Percentiles rank a stretch among this genome's conserved stretches.
These are phyloP conservation scores for Cliona cf. orientalis DNA, from an alignment of 37 sponge, comb jelly and placozoan species.

Conservation along the genomic window DNA sequence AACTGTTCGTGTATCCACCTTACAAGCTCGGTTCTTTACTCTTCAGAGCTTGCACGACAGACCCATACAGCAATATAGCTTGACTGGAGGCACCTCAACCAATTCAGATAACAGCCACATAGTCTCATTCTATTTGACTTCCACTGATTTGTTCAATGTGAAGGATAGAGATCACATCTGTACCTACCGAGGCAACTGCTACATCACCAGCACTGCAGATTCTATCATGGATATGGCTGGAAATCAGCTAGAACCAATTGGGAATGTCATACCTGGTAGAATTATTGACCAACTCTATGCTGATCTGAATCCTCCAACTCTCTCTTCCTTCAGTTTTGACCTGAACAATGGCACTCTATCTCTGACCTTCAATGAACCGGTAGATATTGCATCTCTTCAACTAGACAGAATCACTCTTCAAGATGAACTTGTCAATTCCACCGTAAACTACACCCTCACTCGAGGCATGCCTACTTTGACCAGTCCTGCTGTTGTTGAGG, in stretches of 20 bases:
- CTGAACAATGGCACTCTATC: constrained; percentile 73
- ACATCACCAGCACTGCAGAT: constrained; percentile 41
- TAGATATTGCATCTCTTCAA: constrained; percentile 49
- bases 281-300: constrained; percentile 55
- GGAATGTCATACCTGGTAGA: constrained; percentile 68
- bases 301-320: constrained; percentile 69
- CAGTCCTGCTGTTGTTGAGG: constrained; percentile 22
- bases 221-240: constrained; percentile 71
- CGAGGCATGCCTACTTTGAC: constrained; percentile 24
- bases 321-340: constrained; percentile 52
- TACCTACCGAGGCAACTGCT: constrained; percentile 85
- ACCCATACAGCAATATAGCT: constrained; percentile 48
- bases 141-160: constrained; percentile 61
- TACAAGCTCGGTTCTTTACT: constrained; percentile 55
- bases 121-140: constrained; percentile 43
- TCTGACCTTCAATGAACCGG: constrained; percentile 84
- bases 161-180: constrained; percentile 69
- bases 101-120: constrained; percentile 35
- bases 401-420: constrained; percentile 64
- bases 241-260: constrained; percentile 57
- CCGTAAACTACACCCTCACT: constrained; percentile 52
- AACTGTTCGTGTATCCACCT: constrained; percentile 65
- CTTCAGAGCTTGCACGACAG: constrained; percentile 74
- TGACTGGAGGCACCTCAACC: constrained; percentile 45
- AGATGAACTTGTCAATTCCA: not conserved